Evolutionary conservation across 2,797 vertebrate genomes (phyloP).

Genomic region (Sphaeramia orbicularis): DNA sequence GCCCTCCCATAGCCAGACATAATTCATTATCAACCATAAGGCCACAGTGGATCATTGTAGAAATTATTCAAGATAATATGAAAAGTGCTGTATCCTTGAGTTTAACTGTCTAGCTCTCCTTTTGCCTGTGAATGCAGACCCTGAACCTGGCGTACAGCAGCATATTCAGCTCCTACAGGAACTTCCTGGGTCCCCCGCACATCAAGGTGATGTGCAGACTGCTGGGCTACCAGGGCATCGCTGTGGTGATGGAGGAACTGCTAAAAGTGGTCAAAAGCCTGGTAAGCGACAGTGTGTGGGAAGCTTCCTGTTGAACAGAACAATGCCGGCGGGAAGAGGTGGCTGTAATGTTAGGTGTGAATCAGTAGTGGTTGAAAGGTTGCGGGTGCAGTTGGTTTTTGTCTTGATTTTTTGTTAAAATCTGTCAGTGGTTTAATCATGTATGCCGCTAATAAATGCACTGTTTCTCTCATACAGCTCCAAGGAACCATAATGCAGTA

Average conservation of each 20-base stretch:
- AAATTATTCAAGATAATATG: background rate
- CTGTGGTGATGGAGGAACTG: conserved; percentile 98
- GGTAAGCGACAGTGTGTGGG: conserved; percentile 80
- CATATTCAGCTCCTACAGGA: conserved; percentile 93
- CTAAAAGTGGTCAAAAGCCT: conserved; percentile 99
- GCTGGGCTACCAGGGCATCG: conserved; percentile 98
- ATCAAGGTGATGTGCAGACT: conserved; percentile 97
- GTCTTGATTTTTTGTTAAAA: background rate
- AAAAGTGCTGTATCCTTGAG: background rate
- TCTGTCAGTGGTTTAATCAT: background rate
- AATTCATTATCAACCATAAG: too few relatives aligned
- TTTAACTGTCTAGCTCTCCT: background rate
- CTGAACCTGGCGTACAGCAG: conserved; percentile 97
- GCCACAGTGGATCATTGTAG: too few relatives aligned
- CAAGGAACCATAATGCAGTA: conserved; percentile 99
- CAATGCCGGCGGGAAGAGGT: background rate
- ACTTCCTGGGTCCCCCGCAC: conserved; percentile 96
- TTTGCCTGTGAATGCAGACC: conserved; percentile 78
- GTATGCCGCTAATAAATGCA: background rate
- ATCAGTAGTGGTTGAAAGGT: background rate
- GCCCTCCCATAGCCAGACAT: too few relatives aligned
- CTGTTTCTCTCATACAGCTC: conserved; percentile 80
- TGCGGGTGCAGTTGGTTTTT: background rate
- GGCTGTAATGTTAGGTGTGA: background rate
- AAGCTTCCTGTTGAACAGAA: background rate